phyloP scores from a whole-genome alignment of 2,888 invertebrate genomes.

The Eledona agricola region DNA sequence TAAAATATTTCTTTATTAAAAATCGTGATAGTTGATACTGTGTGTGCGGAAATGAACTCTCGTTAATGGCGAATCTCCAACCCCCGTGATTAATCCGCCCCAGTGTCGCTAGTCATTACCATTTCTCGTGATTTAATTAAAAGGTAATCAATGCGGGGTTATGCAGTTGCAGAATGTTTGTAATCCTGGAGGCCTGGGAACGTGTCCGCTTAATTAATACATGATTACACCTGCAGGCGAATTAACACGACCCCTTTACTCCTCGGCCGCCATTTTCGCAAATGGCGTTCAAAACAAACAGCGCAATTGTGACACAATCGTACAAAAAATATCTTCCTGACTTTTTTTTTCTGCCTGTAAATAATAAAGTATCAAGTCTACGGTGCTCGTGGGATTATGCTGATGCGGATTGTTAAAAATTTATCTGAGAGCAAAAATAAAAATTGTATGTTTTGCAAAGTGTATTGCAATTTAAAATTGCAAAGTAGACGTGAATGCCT shows the following conservation, averaged over 20 bases:
- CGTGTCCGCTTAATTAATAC: slow-evolving; percentile 58
- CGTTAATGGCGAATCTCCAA: too few species aligned
- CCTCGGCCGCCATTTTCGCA: slow-evolving; percentile 33
- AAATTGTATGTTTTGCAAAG: slow-evolving; percentile 32
- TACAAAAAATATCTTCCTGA: slow-evolving; percentile 18
- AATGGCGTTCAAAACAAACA: slow-evolving; percentile 3
- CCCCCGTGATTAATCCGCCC: not conserved
- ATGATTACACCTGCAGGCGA: slow-evolving; percentile 56
- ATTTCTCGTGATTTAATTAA: slow-evolving; percentile 51
- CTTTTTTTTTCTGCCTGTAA: slow-evolving; percentile 20
- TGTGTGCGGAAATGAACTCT: too few species aligned
- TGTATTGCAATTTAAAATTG: slow-evolving; percentile 43
- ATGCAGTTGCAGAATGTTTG: slow-evolving; percentile 51
- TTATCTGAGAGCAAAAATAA: slow-evolving; percentile 33
- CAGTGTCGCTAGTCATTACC: slow-evolving; percentile 5
- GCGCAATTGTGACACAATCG: slow-evolving; percentile 7
- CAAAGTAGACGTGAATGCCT: slow-evolving; percentile 44
- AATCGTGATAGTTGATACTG: too few species aligned
- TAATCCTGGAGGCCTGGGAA: slow-evolving; percentile 51
- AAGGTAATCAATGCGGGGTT: slow-evolving; percentile 53
- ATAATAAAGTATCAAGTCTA: slow-evolving; percentile 30
- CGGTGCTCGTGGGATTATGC: slow-evolving; percentile 32
- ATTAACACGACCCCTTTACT: slow-evolving; percentile 39
- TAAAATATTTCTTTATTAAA: too few species aligned
- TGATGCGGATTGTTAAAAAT: slow-evolving; percentile 35